Conservation (phyloP, 2,888 invertebrate species). For the Bunonema sp. region DNA sequence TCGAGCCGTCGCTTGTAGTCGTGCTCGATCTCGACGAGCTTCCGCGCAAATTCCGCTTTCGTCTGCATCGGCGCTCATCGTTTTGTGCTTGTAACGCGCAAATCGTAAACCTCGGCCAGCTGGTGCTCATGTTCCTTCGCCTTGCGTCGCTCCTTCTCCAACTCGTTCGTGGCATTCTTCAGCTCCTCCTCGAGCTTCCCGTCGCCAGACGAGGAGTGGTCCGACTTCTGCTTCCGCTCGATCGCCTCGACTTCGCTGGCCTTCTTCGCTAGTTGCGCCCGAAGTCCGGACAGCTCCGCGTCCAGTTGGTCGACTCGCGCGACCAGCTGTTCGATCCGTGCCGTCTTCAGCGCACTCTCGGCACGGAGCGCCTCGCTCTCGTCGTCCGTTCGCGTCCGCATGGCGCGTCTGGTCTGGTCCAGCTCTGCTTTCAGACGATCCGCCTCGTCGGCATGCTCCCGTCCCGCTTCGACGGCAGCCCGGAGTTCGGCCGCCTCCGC, state of each 20-base stretch:
- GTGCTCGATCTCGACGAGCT: too few species aligned
- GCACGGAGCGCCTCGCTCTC: slow-evolving; percentile 14
- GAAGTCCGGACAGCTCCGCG: background rate
- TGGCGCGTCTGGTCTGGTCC: too few species aligned
- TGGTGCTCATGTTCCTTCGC: too few species aligned
- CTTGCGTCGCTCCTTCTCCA: slow-evolving; percentile 6
- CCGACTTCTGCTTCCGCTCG: slow-evolving; percentile 5
- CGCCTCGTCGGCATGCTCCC: too few species aligned
- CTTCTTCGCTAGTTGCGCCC: background rate
- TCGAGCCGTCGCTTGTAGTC: too few species aligned
- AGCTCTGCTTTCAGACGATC: too few species aligned
- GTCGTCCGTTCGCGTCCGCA: slow-evolving; percentile 9
- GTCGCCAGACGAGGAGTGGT: slow-evolving; percentile 13
- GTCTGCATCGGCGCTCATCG: slow-evolving; percentile 1
- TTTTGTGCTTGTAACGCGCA: background rate
- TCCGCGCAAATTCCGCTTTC: too few species aligned
- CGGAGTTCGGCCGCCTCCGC: too few species aligned
- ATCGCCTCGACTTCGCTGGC: background rate
- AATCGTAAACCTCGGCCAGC: background rate
- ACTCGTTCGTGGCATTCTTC: slow-evolving; percentile 5
- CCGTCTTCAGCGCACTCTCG: slow-evolving; percentile 7
- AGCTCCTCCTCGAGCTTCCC: slow-evolving; percentile 15
- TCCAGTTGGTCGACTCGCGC: slow-evolving; percentile 1
- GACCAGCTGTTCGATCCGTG: slow-evolving; percentile 11
- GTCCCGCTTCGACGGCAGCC: too few species aligned